Evolutionary conservation across 2,888 invertebrate genomes (phyloP).

Genomic region (Apocheima hispidaria): DNA sequence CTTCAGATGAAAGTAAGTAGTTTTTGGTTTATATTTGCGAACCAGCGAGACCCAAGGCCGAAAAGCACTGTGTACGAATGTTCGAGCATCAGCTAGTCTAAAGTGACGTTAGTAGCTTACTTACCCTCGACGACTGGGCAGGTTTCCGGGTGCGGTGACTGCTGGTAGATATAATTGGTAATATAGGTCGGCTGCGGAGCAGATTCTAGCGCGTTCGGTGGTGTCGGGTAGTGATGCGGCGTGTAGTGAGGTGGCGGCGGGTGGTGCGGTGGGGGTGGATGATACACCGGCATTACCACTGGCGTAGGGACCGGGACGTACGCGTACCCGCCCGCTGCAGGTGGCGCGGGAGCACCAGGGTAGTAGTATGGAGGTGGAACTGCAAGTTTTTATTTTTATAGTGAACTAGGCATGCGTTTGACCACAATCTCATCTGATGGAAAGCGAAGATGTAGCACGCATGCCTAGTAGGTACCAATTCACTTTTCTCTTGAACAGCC

Average conservation of each 20-base stretch:
- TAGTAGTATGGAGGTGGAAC: slow-evolving; percentile 58
- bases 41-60: too few species aligned
- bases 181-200: slow-evolving; percentile 61
- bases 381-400: too few species aligned
- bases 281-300: slow-evolving; percentile 72
- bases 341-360: slow-evolving; percentile 42
- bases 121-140: slow-evolving; percentile 52
- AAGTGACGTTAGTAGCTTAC: too few species aligned
- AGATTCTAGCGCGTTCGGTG: slow-evolving; percentile 46
- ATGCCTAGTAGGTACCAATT: too few species aligned
- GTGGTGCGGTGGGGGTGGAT: slow-evolving; percentile 55
- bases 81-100: too few species aligned
- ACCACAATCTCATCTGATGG: too few species aligned
- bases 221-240: slow-evolving; percentile 44
- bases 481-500: too few species aligned
- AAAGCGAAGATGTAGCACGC: too few species aligned
- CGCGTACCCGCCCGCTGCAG: slow-evolving; percentile 53
- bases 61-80: too few species aligned
- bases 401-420: too few species aligned
- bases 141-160: slow-evolving; percentile 52
- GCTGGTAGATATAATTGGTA: slow-evolving; percentile 71
- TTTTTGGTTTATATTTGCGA: too few species aligned
- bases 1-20: too few species aligned
- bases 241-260: slow-evolving; percentile 49
- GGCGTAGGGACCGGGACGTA: slow-evolving; percentile 74